These are phyloP conservation scores for Belgica antarctica DNA, from an alignment of 2,888 invertebrate species.

Conservation along the genomic window DNA sequence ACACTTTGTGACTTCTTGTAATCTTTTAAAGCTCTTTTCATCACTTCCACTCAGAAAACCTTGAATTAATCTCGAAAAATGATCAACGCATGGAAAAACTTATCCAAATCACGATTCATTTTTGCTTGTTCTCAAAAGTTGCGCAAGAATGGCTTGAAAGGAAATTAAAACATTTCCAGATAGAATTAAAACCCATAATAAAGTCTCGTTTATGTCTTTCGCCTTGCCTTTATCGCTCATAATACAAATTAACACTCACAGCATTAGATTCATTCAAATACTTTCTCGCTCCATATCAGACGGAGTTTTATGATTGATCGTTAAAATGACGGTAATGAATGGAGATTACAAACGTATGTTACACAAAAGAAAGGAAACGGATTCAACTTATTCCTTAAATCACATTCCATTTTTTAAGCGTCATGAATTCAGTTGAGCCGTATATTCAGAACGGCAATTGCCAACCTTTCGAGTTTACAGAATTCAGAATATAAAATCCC, in stretches of 20 bases:
- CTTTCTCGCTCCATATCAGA: neutral
- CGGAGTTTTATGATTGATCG: neutral
- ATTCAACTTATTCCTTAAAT: too few species aligned
- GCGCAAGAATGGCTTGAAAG: neutral
- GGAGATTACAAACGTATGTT: slow-evolving; percentile 11
- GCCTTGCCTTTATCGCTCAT: neutral
- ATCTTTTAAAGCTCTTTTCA: too few species aligned
- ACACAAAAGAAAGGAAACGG: neutral
- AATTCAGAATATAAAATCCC: neutral
- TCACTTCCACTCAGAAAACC: too few species aligned
- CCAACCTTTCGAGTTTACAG: slow-evolving; percentile 6
- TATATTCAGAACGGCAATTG: neutral
- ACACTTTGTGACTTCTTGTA: too few species aligned
- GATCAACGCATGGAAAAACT: too few species aligned
- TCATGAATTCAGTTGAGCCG: neutral
- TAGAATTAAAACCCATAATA: slow-evolving; percentile 5
- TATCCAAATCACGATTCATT: too few species aligned
- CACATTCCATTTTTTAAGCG: neutral
- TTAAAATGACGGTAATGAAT: slow-evolving; percentile 1
- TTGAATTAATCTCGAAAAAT: too few species aligned
- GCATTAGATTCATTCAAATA: neutral
- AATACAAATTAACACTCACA: neutral
- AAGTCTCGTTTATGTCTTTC: neutral
- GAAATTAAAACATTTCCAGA: slow-evolving; percentile 7
- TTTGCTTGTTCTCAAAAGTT: neutral